Base-by-base conservation (phyloP, 2,113 vertebrate species). In the Collichthys lucidus region DNA sequence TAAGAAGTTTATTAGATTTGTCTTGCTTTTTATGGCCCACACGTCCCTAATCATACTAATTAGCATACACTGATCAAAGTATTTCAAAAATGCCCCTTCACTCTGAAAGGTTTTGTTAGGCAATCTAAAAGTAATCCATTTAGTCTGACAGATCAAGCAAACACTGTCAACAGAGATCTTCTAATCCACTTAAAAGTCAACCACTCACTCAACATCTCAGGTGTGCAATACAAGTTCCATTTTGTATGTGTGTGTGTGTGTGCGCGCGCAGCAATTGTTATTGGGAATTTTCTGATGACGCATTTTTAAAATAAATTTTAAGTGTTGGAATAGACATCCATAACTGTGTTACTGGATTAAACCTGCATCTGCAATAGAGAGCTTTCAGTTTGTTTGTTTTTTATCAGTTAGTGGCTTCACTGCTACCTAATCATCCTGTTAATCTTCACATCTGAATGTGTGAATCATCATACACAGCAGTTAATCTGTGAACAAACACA, bases 171-270 rank as follows among this genome's bases (percentile, higher is more conserved):
- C 47, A 49, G 49, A 72, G 73, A 84, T 85, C 42, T 61, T 70
- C 79, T 90, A 89, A 91, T 90, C 87, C 53, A 77, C 50, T 90
- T 79, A 77, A 60, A 69, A 35, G 62, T 29, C 74, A 73, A 11
- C 64, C 71, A 83, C 73, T 87, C 77, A 71, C 79, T 77, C 59
- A 62, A 40, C 29, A 65, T 22, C 68, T 73, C 44, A 65, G 17
- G 29, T 81, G 35, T 74, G 46, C 40, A 29, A 7, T 59, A n/a
- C 8, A 17, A 35, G 35, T 46, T 62, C 17, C 4, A 1, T 42
- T 52, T 69, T 7, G 31, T 40, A 0, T 40, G 35, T 40, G 35
- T 35, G 35, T 35, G 35, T 35, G 35, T 8, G 35, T 35, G 35
- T 35, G 35, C 72, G 35, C 22, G 20, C 52, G 56, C 4, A 4